phyloP scores from a whole-genome alignment of 2,797 vertebrate species.

The Odontamblyopus rebecca region DNA sequence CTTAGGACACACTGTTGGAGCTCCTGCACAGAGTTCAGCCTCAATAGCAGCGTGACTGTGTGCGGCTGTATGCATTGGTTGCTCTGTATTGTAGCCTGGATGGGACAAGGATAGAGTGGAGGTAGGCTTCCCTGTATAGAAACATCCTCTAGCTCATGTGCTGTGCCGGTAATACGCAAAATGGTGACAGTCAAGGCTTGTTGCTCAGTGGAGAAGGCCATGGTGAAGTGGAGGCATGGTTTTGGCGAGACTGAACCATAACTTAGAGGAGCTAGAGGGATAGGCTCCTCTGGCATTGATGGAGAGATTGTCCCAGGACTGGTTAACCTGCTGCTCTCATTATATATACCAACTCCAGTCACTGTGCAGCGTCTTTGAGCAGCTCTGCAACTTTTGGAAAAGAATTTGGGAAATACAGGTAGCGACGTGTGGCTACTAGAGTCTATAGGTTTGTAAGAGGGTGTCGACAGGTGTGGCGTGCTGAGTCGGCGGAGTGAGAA shows the following conservation, averaged over 20 bases:
- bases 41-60: constrained; percentile 61
- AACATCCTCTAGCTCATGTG: constrained; percentile 65
- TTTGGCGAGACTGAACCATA: constrained; percentile 52
- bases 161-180: constrained; percentile 62
- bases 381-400: constrained; percentile 62
- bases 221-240: constrained; percentile 75
- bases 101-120: constrained; percentile 68
- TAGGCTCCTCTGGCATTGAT: constrained; percentile 51
- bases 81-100: constrained; percentile 44
- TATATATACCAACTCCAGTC: constrained; percentile 50
- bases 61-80: constrained; percentile 47
- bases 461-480: constrained; percentile 45
- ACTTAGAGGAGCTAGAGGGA: constrained; percentile 56
- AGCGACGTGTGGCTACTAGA: constrained; percentile 62
- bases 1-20: constrained; percentile 70
- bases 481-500: constrained; percentile 68
- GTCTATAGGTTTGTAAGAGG: constrained; percentile 57
- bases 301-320: constrained; percentile 20
- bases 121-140: constrained; percentile 72
- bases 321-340: constrained; percentile 64
- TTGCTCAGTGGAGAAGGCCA: constrained; percentile 70
- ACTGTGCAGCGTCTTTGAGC: constrained; percentile 72
- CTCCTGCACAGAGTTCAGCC: constrained; percentile 65
- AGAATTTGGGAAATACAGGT: constrained; percentile 66
- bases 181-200: constrained; percentile 67